Percentiles rank a stretch among this genome's conserved stretches.
Conservation (phyloP, 2,797 vertebrate species). For the Enteromius anoplus region DNA sequence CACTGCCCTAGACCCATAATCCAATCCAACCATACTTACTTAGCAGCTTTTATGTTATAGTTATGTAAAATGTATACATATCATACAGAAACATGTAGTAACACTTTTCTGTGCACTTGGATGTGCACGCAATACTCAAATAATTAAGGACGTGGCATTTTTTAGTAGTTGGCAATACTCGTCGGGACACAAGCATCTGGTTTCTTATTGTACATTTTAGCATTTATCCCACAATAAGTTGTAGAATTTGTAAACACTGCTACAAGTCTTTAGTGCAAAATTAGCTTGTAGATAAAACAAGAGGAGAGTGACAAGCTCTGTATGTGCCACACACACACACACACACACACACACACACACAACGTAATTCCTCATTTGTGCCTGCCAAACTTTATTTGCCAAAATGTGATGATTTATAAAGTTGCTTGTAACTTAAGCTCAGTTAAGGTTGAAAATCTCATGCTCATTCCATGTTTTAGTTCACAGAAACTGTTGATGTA, state of each 20-base stretch:
- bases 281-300: constrained; percentile 35
- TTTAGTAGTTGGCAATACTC: constrained; percentile 44
- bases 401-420: constrained; percentile 42
- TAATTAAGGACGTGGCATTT: constrained; percentile 53
- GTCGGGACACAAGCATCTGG: constrained; percentile 46
- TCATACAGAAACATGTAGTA: constrained; percentile 46
- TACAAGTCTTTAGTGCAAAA: constrained; percentile 45
- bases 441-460: constrained; percentile 7
- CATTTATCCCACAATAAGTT: constrained; percentile 51
- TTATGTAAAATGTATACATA: constrained; percentile 57
- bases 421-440: constrained; percentile 37
- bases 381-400: constrained; percentile 41
- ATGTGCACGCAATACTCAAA: constrained; percentile 43
- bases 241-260: constrained; percentile 48
- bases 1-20: constrained; percentile 44
- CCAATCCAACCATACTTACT: constrained; percentile 34
- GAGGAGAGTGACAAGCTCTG: constrained; percentile 37
- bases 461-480: constrained; percentile 23
- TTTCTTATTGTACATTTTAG: constrained; percentile 51
- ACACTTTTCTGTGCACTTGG: constrained; percentile 47
- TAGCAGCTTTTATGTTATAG: constrained; percentile 51
- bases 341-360: constrained; percentile 38
- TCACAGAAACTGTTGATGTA: constrained; percentile 24
- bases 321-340: constrained; percentile 42
- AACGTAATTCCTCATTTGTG: constrained; percentile 41